Evolutionary conservation across 2,113 vertebrate genomes (phyloP).

Genomic region (Gulo gulo): DNA sequence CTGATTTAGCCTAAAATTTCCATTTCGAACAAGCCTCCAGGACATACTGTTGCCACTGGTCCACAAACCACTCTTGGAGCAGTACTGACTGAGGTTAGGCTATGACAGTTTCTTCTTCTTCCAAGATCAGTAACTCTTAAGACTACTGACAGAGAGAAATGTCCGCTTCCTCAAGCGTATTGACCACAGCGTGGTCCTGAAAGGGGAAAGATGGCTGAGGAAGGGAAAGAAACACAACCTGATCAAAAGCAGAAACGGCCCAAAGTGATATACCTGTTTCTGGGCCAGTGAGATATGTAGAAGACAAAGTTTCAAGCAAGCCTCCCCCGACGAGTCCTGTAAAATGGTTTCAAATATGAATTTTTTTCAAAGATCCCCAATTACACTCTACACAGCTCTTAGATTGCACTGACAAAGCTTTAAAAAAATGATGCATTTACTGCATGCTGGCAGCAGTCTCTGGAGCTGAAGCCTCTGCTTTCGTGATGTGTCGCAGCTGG

Average conservation of each 20-base stretch:
- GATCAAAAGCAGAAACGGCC: slow-evolving; percentile 50
- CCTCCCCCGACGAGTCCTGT: slow-evolving; percentile 60
- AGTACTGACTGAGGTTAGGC: rapidly evolving
- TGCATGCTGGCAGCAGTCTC: slow-evolving; percentile 56
- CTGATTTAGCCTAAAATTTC: background rate
- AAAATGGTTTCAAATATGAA: slow-evolving; percentile 69
- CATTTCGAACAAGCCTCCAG: background rate
- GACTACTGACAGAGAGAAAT: background rate
- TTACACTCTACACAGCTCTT: slow-evolving; percentile 42
- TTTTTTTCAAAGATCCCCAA: slow-evolving; percentile 44
- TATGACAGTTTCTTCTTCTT: background rate
- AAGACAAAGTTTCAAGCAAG: slow-evolving; percentile 44
- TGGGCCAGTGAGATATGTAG: background rate
- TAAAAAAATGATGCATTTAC: slow-evolving; percentile 51
- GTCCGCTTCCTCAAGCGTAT: background rate
- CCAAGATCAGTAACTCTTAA: background rate
- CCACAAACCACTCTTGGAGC: background rate
- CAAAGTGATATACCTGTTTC: slow-evolving; percentile 69
- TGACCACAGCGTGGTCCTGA: background rate
- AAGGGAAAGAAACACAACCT: slow-evolving; percentile 52
- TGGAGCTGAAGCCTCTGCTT: slow-evolving; percentile 41
- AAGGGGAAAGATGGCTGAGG: background rate
- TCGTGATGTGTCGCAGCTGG: slow-evolving; percentile 71
- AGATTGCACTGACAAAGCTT: slow-evolving; percentile 63
- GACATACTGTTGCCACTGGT: background rate